Evolutionary conservation across 2,888 invertebrate genomes (phyloP), one percentile per base, ranked within the genome.

Genomic region (Unio pictorum): DNA sequence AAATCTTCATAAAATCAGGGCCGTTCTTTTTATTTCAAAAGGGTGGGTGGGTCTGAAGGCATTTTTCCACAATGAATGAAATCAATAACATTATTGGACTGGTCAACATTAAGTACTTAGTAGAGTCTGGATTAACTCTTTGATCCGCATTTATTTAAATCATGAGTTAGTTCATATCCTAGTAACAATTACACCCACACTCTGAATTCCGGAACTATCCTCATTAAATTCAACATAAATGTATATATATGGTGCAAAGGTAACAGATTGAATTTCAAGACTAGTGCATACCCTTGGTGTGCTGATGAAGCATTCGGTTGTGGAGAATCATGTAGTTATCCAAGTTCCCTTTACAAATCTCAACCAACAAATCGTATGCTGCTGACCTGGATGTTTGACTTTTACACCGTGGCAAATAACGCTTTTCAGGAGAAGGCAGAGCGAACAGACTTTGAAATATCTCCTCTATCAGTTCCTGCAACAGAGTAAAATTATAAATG

Each of bases 371-470:
- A 90, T 97, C 97, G 87, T 96, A 98, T 0, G 97, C 96, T 1
- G 96, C 95, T 0, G 96, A 95, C 64, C 98, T 93, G 0, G 97
- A 95, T 56, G 95, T 93, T 69, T 88, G 95, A 15, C 96, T 95
- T 90, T 98, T 98, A 91, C 97, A 98, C 90, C 97, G 97, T 0
- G 98, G 97, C 60, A 96, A 93, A 85, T 95, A 94, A 15, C 87
- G 93, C 81, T 95, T 93, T 62, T 94, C 93, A 0, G 96, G 95
- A 83, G 94, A 95, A 0, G 97, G 96, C 75, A 97, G 93, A 71
- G 96, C 96, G 89, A 98, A 98, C 3, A 97, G 92, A 88, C 95
- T 96, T 63, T 95, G 94, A 87, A 97, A 97, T 0, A 96, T 93
- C 91, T 94, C 91, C 45, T 86, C 71, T 57, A 91, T 77, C 69